These are phyloP conservation scores for Coccyzus lansbergi DNA, from an alignment of 2,797 vertebrate genomes.

Conservation along the genomic window DNA sequence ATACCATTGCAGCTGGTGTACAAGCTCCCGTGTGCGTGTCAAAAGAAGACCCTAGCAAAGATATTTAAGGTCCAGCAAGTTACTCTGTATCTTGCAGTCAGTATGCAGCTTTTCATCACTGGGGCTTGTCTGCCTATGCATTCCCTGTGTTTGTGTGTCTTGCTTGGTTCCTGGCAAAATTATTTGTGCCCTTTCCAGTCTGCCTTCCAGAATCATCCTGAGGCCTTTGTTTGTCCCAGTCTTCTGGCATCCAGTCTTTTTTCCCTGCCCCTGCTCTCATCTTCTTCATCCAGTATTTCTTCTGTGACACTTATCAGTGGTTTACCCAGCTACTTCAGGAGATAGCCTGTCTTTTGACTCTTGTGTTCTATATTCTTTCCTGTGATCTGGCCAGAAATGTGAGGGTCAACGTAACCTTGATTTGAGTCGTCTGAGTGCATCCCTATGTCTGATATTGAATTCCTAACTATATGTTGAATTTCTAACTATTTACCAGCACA, in stretches of 20 bases:
- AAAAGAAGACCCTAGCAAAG: neutral
- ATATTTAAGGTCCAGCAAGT: neutral
- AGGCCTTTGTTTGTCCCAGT: neutral
- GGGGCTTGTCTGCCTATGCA: neutral
- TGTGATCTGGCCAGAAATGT: neutral
- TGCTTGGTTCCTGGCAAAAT: neutral
- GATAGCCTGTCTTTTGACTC: neutral
- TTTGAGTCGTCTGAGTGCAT: neutral
- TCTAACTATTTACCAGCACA: neutral
- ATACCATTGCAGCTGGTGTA: neutral
- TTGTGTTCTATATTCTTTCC: neutral
- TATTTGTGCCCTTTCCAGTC: neutral
- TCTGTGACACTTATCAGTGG: neutral
- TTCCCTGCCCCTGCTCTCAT: neutral
- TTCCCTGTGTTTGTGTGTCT: neutral
- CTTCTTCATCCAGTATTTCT: neutral
- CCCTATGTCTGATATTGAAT: neutral
- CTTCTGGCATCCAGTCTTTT: neutral
- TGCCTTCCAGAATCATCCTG: neutral
- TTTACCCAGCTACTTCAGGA: neutral
- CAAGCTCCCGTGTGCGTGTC: neutral
- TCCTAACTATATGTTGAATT: neutral
- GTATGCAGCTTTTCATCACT: neutral
- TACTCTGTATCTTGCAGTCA: neutral
- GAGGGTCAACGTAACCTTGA: neutral